These are phyloP conservation scores for Apotomis turbidana DNA, from an alignment of 2,888 invertebrate species.

Conservation along the genomic window DNA sequence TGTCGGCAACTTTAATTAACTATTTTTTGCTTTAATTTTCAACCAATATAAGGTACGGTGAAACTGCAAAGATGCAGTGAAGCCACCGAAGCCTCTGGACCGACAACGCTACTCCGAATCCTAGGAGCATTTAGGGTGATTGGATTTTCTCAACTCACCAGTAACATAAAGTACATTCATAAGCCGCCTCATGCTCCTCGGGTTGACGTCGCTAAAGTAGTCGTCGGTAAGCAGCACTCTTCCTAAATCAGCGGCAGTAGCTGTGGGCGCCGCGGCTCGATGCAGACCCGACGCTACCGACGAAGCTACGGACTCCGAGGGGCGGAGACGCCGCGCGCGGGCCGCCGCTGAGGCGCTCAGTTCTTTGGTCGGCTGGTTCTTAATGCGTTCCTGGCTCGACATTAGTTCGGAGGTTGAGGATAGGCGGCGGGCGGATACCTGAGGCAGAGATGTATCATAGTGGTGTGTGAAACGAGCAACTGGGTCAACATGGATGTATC, in stretches of 20 bases:
- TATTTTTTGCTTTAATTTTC: too few species aligned
- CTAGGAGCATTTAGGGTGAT: too few species aligned
- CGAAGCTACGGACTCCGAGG: constrained; percentile 95
- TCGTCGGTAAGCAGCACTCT: constrained; percentile 97
- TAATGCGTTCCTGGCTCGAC: constrained; percentile 92
- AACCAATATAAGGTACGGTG: too few species aligned
- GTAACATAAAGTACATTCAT: constrained; percentile 99
- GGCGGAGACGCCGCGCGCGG: constrained; percentile 88
- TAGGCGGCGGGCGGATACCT: constrained; percentile 89
- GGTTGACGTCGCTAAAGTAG: constrained; percentile 99
- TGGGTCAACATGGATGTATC: too few species aligned
- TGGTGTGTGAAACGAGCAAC: neutral
- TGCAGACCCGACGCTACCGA: constrained; percentile 95
- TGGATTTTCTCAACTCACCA: neutral
- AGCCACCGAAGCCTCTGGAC: too few species aligned
- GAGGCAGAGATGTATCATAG: neutral
- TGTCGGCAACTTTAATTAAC: too few species aligned
- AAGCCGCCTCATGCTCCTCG: constrained; percentile 96
- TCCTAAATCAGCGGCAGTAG: constrained; percentile 87
- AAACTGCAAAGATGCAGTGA: too few species aligned
- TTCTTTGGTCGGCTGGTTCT: constrained; percentile 86
- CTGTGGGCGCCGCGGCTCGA: constrained; percentile 65
- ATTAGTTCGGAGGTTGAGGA: constrained; percentile 92
- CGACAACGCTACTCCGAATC: too few species aligned
- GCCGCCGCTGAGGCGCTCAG: constrained; percentile 85